Conservation (phyloP, 2,797 vertebrate species). For the Aphelocoma californica region DNA sequence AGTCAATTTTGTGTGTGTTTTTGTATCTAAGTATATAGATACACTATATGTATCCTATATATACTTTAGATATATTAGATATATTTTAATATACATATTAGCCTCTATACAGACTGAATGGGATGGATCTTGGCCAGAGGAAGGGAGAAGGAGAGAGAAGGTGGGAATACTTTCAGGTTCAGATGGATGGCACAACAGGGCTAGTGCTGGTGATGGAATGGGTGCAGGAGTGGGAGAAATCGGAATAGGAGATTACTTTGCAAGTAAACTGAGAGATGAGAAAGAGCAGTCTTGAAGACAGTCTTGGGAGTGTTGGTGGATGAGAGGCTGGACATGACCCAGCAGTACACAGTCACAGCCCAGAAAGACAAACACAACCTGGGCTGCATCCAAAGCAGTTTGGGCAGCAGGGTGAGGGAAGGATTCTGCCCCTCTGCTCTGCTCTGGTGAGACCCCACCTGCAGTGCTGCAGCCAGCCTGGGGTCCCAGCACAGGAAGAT, state of each 20-base stretch:
- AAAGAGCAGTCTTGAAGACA: background rate
- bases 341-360: fast-evolving
- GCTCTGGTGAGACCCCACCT: background rate
- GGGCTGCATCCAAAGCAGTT: fast-evolving
- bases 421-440: background rate
- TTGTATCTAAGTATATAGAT: background rate
- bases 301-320: background rate
- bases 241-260: background rate
- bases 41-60: too few relatives aligned
- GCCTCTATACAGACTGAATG: background rate
- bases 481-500: background rate
- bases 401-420: background rate
- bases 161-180: background rate
- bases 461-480: background rate
- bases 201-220: background rate
- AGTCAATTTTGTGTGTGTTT: background rate
- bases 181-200: background rate
- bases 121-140: background rate
- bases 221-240: background rate
- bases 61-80: background rate
- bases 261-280: background rate
- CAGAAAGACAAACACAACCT: fast-evolving
- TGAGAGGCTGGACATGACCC: background rate
- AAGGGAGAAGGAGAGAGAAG: background rate
- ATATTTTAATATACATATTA: background rate